Conservation (phyloP, 2,797 vertebrate species). For the Trachops cirrhosus region DNA sequence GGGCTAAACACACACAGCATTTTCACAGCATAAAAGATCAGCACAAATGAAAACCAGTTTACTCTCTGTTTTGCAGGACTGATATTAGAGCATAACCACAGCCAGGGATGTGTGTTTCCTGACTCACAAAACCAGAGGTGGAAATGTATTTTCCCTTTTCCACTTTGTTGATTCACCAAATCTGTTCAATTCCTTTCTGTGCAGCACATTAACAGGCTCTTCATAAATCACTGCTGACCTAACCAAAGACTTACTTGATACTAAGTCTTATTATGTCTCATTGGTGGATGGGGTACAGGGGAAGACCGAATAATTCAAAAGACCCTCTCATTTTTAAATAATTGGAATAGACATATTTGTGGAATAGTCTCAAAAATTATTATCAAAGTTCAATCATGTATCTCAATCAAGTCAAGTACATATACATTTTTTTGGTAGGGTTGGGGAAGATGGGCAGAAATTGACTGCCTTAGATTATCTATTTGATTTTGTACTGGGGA, state of each 20-base stretch:
- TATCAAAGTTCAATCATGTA: conserved; percentile 17
- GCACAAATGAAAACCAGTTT: conserved; percentile 50
- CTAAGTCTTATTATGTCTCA: conserved; percentile 23
- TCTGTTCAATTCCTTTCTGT: conserved; percentile 14
- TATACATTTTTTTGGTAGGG: background rate
- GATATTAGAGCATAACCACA: conserved; percentile 38
- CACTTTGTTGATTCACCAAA: conserved; percentile 42
- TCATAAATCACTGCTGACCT: conserved; percentile 4
- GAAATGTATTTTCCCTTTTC: conserved; percentile 30
- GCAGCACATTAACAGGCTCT: background rate
- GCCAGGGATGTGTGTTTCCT: conserved; percentile 14
- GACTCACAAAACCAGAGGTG: conserved; percentile 34
- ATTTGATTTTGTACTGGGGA: background rate
- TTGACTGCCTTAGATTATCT: background rate
- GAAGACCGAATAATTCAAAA: conserved; percentile 30
- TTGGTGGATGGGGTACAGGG: background rate
- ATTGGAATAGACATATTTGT: background rate
- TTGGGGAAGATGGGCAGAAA: background rate
- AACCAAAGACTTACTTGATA: conserved; percentile 19
- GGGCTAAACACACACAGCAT: conserved; percentile 20
- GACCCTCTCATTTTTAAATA: conserved; percentile 30
- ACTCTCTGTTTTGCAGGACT: conserved; percentile 44
- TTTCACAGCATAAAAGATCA: conserved; percentile 35
- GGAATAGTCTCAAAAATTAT: background rate
- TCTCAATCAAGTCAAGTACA: background rate